Conservation (phyloP, 2,113 vertebrate species). For the Syrmaticus mikado region DNA sequence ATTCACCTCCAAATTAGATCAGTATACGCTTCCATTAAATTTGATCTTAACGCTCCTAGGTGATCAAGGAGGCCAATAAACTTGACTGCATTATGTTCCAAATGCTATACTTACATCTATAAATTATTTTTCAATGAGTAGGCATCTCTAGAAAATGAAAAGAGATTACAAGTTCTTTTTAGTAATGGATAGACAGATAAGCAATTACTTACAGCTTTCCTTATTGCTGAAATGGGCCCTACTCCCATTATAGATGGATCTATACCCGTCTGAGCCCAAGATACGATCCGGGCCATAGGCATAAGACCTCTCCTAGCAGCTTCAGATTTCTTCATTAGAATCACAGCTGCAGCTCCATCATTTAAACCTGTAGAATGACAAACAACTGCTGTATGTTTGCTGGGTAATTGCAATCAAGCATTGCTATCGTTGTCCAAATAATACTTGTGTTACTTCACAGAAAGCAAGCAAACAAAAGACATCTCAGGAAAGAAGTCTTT, state of each 20-base stretch:
- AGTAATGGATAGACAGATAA: not conserved
- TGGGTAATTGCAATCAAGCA: not conserved
- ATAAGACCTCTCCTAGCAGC: conserved; percentile 83
- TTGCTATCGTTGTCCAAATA: not conserved
- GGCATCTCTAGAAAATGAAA: not conserved
- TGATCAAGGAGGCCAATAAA: not conserved
- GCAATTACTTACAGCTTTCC: conserved; percentile 88
- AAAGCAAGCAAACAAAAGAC: not conserved
- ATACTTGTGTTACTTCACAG: not conserved
- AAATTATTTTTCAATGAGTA: accelerated
- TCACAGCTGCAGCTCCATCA: conserved; percentile 93
- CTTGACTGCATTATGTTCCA: not conserved
- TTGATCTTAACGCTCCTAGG: not conserved
- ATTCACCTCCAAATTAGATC: not conserved
- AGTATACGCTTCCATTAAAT: not conserved
- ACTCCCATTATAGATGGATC: conserved; percentile 95
- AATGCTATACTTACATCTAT: not conserved
- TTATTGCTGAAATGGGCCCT: conserved; percentile 92
- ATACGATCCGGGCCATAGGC: conserved; percentile 87
- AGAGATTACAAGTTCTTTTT: not conserved
- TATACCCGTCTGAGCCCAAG: conserved; percentile 91
- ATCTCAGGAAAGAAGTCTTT: not conserved
- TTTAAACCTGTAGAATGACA: conserved; percentile 84
- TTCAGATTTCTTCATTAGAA: conserved; percentile 92
- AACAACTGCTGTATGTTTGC: not conserved